A percentile compares a stretch with the other conserved stretches of the same genome.
phyloP scores from a whole-genome alignment of 2,113 vertebrate genomes.

The Centropus unirufus region DNA sequence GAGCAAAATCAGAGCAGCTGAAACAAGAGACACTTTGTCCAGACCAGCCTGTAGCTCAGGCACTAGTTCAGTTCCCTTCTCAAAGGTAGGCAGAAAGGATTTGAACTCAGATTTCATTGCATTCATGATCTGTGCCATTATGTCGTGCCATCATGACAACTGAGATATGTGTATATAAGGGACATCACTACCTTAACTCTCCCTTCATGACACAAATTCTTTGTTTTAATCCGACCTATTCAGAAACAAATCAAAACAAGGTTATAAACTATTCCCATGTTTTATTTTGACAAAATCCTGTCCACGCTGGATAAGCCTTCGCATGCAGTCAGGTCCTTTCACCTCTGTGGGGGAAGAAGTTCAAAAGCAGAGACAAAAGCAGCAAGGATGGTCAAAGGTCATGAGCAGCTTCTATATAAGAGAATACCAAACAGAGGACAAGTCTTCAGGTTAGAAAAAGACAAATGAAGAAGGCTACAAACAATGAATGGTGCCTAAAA shows the following conservation, averaged over 20 bases:
- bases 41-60: background rate
- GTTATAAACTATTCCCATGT: background rate
- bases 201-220: background rate
- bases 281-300: background rate
- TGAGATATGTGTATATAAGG: background rate
- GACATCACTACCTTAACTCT: background rate
- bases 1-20: background rate
- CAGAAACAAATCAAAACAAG: constrained; percentile 26
- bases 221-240: background rate
- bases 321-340: background rate
- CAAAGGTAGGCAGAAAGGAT: background rate
- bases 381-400: background rate
- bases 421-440: background rate
- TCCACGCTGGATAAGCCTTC: background rate
- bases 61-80: background rate
- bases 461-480: constrained; percentile 7
- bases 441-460: background rate
- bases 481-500: background rate
- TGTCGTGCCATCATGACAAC: background rate
- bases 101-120: background rate
- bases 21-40: background rate
- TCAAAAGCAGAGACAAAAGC: background rate
- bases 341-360: background rate
- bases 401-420: background rate
- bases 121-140: background rate